These are phyloP conservation scores for Sebastes hubbsi DNA, from an alignment of 2,797 vertebrate genomes.

Conservation along the genomic window DNA sequence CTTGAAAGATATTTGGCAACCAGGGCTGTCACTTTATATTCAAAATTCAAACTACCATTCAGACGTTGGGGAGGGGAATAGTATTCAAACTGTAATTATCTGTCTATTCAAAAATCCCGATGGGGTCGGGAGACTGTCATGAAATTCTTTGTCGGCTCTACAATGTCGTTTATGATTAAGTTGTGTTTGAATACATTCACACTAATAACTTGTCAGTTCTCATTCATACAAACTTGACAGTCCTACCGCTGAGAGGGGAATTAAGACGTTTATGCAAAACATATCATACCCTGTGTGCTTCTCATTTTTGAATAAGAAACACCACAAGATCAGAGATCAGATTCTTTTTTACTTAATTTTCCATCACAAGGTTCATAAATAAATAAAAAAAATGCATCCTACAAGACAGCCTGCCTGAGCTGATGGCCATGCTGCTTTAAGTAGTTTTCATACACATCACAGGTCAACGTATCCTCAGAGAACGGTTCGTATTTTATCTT, in stretches of 20 bases:
- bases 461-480: not conserved
- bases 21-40: not conserved
- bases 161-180: not conserved
- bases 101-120: not conserved
- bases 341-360: slow-evolving; percentile 7
- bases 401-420: not conserved
- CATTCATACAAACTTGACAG: not conserved
- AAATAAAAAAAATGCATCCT: not conserved
- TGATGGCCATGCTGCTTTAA: not conserved
- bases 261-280: not conserved
- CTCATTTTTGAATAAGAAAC: not conserved
- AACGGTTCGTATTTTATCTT: too few species aligned
- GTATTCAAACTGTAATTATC: not conserved
- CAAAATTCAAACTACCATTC: not conserved
- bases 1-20: not conserved
- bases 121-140: not conserved
- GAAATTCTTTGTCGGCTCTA: not conserved
- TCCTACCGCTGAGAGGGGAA: not conserved
- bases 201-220: not conserved
- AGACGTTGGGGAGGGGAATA: not conserved
- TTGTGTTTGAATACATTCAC: not conserved
- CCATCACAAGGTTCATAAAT: slow-evolving; percentile 2
- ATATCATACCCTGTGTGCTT: not conserved
- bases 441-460: not conserved
- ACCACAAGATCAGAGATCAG: not conserved